Conservation (phyloP, 2,888 invertebrate species). For the Yponomeuta evonymella region DNA sequence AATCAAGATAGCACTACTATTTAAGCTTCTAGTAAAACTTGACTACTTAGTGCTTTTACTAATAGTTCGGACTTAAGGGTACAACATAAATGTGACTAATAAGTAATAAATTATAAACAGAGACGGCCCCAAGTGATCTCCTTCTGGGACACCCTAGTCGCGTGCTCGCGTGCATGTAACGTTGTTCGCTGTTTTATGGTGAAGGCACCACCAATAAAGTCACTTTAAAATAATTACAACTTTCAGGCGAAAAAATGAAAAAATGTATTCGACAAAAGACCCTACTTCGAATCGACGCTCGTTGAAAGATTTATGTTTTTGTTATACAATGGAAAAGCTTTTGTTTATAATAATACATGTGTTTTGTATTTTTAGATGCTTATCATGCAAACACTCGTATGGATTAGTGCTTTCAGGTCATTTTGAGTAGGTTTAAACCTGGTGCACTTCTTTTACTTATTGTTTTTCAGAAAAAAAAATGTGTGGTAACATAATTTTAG, state of each 20-base stretch:
- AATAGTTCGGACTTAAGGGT: neutral
- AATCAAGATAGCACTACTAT: neutral
- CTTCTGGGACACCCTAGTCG: neutral
- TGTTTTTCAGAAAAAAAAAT: no score
- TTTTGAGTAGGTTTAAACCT: no score
- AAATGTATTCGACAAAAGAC: neutral
- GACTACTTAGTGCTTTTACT: neutral
- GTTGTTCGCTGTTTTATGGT: neutral
- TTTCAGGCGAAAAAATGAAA: neutral
- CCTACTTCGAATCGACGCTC: neutral
- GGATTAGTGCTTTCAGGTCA: no score
- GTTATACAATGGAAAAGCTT: no score
- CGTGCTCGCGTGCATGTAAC: neutral
- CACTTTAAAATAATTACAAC: neutral
- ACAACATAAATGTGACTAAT: no score
- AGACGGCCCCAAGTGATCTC: neutral
- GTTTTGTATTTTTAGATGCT: no score
- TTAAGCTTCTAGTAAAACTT: neutral
- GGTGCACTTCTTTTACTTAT: no score
- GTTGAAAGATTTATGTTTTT: no score
- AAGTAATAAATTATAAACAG: neutral
- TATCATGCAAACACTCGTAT: no score
- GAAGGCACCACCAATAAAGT: neutral
- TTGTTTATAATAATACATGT: no score
- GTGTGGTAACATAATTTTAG: no score